phyloP scores from a whole-genome alignment of 2,888 invertebrate species.

The Agonopterix subpropinquella region DNA sequence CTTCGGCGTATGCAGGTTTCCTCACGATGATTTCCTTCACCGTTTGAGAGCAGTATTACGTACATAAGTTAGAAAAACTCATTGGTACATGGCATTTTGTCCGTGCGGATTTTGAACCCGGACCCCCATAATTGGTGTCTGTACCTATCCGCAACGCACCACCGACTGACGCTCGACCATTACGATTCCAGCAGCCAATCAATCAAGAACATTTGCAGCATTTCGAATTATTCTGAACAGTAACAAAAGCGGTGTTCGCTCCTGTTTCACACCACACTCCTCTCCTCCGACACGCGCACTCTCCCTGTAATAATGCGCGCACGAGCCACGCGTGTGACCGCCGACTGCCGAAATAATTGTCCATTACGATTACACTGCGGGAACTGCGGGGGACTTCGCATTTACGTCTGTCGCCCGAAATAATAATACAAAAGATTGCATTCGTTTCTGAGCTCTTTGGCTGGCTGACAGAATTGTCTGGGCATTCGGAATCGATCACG shows the following conservation, averaged over 20 bases:
- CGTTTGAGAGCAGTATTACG: too few species aligned
- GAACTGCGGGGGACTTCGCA: conserved; percentile 12
- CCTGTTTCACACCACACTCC: conserved; percentile 13
- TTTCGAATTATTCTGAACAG: too few species aligned
- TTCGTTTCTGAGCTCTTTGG: neutral
- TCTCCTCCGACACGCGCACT: conserved; percentile 37
- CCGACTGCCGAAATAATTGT: conserved; percentile 71
- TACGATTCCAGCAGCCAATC: too few species aligned
- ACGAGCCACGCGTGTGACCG: conserved; percentile 71
- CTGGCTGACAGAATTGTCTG: neutral
- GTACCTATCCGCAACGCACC: too few species aligned
- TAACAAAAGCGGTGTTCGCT: neutral
- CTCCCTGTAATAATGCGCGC: conserved; percentile 45
- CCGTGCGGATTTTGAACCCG: too few species aligned
- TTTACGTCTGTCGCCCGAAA: neutral
- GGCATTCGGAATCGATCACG: neutral
- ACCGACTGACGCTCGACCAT: too few species aligned
- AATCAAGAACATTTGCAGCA: too few species aligned
- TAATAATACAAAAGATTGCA: neutral
- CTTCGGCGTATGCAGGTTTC: too few species aligned
- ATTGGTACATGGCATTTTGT: too few species aligned
- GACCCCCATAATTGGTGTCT: too few species aligned
- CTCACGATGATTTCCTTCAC: too few species aligned
- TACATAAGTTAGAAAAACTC: too few species aligned
- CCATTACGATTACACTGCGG: conserved; percentile 51